Percentiles rank a stretch among this genome's conserved stretches.
phyloP scores from a whole-genome alignment of 2,113 vertebrate genomes.

The Nesogale talazaci region DNA sequence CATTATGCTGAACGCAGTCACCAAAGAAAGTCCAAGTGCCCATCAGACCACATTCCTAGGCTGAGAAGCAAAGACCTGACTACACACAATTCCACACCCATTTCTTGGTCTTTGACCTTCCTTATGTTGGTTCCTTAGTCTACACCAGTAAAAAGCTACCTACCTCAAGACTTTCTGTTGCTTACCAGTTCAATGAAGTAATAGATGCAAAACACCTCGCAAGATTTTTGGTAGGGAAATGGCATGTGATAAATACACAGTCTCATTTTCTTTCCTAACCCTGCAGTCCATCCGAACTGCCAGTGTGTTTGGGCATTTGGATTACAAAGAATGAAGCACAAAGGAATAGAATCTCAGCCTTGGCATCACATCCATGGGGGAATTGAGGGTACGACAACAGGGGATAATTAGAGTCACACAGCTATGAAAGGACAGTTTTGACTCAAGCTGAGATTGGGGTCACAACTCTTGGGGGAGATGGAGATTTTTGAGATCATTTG shows the following conservation, averaged over 20 bases:
- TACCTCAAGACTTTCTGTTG: not conserved
- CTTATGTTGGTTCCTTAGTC: not conserved
- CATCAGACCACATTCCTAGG: not conserved
- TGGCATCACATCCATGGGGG: not conserved
- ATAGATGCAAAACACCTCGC: no score
- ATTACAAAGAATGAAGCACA: no score
- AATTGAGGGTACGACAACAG: not conserved
- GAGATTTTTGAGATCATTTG: not conserved
- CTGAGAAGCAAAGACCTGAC: not conserved
- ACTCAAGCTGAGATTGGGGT: not conserved
- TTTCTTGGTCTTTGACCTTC: not conserved
- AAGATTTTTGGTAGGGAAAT: not conserved
- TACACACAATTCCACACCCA: not conserved
- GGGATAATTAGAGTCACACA: not conserved
- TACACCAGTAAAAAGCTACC: not conserved
- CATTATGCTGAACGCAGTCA: no score
- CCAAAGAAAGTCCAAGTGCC: not conserved
- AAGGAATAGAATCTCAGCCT: no score
- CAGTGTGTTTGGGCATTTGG: no score
- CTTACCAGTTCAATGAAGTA: no score
- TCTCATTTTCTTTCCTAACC: no score
- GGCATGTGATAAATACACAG: no score
- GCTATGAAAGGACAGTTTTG: not conserved
- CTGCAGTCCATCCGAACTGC: no score
- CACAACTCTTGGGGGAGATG: not conserved